Evolutionary conservation across 2,113 vertebrate genomes (phyloP).

Genomic region (Pollachius pollachius): DNA sequence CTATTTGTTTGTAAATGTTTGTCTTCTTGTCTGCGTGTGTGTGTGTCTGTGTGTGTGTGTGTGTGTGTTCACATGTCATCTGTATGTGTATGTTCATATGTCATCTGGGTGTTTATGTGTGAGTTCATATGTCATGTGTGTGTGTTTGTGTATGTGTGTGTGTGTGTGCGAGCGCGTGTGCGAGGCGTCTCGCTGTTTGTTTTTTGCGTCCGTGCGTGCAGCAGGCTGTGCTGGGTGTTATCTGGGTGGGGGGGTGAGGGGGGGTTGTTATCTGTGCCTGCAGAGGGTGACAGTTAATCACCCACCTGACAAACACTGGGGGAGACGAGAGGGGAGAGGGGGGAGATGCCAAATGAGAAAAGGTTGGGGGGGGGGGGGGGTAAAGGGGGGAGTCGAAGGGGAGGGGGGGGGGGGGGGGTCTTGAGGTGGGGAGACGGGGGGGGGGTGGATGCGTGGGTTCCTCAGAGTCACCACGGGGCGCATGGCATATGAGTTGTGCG

Average conservation of each 20-base stretch:
- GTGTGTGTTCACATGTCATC: too few species aligned
- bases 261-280: constrained; percentile 74
- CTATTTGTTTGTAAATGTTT: too few species aligned
- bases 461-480: too few species aligned
- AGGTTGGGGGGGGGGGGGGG: constrained; percentile 35
- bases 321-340: constrained; percentile 39
- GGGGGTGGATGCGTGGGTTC: constrained; percentile 18
- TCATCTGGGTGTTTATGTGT: too few species aligned
- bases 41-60: too few species aligned
- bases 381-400: constrained; percentile 34
- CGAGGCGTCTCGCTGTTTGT: constrained; percentile 57
- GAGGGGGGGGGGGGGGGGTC: constrained; percentile 42
- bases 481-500: too few species aligned
- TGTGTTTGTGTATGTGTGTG: constrained; percentile 1
- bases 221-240: constrained; percentile 54
- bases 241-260: not conserved
- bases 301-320: constrained; percentile 71
- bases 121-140: too few species aligned
- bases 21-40: too few species aligned
- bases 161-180: constrained; percentile 2
- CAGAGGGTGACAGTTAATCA: constrained; percentile 78
- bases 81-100: too few species aligned
- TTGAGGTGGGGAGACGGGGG: too few species aligned
- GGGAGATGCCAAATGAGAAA: constrained; percentile 28
- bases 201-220: constrained; percentile 64